Evolutionary conservation across 2,888 invertebrate genomes (phyloP), one percentile per base, ranked within the genome.

Genomic region (Calliscelio sp.): DNA sequence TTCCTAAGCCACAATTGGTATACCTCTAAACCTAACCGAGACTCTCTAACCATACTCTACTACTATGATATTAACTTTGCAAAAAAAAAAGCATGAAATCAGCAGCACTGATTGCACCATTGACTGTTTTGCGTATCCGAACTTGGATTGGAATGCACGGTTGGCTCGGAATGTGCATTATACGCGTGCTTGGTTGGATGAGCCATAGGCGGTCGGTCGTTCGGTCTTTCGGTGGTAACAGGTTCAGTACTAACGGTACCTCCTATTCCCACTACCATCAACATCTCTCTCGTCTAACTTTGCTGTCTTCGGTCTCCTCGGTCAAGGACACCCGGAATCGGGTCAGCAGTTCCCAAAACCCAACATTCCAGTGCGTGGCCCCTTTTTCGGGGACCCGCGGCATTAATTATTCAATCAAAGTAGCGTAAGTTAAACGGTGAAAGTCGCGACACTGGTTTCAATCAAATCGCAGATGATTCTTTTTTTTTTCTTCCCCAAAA

Each of bases 311-410:
- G 85, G 87, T 85, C 88, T 89, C 88, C 90, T 91, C 92, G 92
- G 92, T 92, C 92, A 92, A 92, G 92, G 92, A 92, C 92, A 92
- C 88, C 73, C 71, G 84, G 84, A 92, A 92, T 87, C 87, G 87
- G 92, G 92, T 91, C 91, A 90, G 85, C 84, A 86, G 88, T 86
- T 82, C 57, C 78, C 88, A 74, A 84, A 87, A 88, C 80, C 57
- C 61, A 38, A 32, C 71, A 71, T 74, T 70, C 53, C 74, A 32
- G 16, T 25, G 59, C 59, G 44, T 65, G n/a, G 70, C 61, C 66
- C 70, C 51, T 53, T 81, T 82, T 81, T 55, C 41, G 44, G 11
- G n/a, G n/a, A n/a, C 63, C 16, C 22, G 16, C 38, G 35, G 38
- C 66, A 11, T 68, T 70, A 61, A 78, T 63, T 70, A 70, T 78